Evolutionary conservation across 2,113 vertebrate species (phyloP).

Genomic region (Lichenostomus cassidix): DNA sequence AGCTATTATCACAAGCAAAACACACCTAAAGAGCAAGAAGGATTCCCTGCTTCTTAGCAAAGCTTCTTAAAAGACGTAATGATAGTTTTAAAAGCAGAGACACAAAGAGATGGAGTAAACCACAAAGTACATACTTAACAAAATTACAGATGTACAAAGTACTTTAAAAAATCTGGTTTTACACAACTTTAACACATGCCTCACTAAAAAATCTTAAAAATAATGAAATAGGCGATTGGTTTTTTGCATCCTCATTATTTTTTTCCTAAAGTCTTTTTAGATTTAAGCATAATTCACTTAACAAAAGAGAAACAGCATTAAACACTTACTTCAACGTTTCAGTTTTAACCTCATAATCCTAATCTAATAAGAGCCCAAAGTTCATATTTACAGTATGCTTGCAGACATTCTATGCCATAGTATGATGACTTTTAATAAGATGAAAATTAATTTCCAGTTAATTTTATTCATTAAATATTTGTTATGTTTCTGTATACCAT

Average conservation of each 20-base stretch:
- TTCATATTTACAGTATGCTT: rapidly evolving
- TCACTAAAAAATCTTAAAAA: neutral
- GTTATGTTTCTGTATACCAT: neutral
- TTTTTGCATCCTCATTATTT: neutral
- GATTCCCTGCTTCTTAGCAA: neutral
- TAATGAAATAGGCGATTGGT: neutral
- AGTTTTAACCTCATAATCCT: neutral
- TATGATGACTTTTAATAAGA: neutral
- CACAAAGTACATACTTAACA: neutral
- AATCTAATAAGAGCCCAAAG: neutral
- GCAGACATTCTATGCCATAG: neutral
- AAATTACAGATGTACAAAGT: neutral
- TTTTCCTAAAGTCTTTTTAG: neutral
- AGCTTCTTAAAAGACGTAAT: neutral
- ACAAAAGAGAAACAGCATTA: neutral
- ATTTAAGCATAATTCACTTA: neutral
- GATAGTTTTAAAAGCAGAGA: neutral
- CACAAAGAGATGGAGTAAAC: neutral
- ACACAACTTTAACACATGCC: neutral
- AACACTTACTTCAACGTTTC: neutral
- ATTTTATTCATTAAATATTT: neutral
- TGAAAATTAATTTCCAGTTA: neutral
- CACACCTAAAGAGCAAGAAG: neutral
- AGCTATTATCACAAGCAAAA: neutral
- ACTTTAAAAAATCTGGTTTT: neutral